Conservation (phyloP, 2,888 invertebrate species). For the Miltochrista miniata region DNA sequence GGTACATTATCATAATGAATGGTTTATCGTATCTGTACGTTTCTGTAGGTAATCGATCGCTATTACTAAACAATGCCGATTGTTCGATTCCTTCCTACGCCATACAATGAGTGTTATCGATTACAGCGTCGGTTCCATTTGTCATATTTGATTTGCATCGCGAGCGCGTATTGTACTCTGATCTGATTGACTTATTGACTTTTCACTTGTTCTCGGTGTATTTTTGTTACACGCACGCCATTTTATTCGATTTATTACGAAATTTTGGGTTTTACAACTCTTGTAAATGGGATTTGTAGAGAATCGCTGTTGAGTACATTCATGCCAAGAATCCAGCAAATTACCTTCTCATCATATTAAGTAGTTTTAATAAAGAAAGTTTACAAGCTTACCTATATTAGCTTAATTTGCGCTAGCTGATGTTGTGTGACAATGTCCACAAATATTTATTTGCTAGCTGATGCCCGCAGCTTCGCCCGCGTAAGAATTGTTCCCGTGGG, state of each 20-base stretch:
- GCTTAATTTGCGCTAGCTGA: too few relatives aligned
- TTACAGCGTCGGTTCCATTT: constrained; percentile 19
- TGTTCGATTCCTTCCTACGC: constrained; percentile 6
- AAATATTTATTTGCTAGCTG: too few relatives aligned
- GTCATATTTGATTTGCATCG: constrained; percentile 38
- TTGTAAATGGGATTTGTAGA: constrained; percentile 1
- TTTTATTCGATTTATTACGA: constrained; percentile 15
- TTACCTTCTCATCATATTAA: too few relatives aligned
- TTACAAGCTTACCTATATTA: too few relatives aligned
- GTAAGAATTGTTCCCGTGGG: too few relatives aligned
- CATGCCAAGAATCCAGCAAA: too few relatives aligned
- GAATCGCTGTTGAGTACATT: too few relatives aligned
- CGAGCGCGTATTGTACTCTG: constrained; percentile 9
- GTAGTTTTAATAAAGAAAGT: too few relatives aligned
- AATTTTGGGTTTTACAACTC: constrained; percentile 3
- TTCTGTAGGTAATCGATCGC: constrained; percentile 19
- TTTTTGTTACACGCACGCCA: constrained; percentile 25
- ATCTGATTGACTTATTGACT: constrained; percentile 20
- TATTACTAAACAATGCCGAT: constrained; percentile 1
- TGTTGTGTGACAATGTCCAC: too few relatives aligned
- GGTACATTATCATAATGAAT: too few relatives aligned
- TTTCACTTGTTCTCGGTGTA: constrained; percentile 20
- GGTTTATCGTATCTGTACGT: background rate
- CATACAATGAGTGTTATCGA: constrained; percentile 2
- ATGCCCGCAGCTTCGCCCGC: too few relatives aligned